These are phyloP conservation scores for Canis aureus DNA, from an alignment of 2,113 vertebrate species.

Conservation along the genomic window DNA sequence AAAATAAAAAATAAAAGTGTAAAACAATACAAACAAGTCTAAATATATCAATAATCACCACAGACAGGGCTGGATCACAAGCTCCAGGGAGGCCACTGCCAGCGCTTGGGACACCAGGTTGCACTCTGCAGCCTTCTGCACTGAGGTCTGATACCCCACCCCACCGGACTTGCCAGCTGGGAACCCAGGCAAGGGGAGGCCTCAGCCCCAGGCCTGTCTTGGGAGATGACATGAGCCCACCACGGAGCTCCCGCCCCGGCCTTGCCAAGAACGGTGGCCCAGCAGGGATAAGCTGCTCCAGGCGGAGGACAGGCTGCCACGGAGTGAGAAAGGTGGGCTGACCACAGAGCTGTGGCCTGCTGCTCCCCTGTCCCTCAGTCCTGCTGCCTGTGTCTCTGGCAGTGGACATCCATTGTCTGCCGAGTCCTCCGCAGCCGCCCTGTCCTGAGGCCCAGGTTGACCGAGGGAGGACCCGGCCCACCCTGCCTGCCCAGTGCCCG, in stretches of 20 bases:
- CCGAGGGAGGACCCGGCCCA: no score
- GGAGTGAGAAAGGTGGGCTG: background rate
- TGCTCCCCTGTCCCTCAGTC: background rate
- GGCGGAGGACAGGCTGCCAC: background rate
- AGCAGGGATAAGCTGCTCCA: background rate
- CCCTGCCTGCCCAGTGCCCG: background rate
- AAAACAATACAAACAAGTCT: background rate
- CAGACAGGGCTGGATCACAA: background rate
- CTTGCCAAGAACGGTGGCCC: background rate
- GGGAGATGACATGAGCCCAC: background rate
- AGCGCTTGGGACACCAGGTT: no score
- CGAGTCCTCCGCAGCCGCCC: background rate
- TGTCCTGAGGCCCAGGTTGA: background rate
- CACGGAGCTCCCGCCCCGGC: background rate
- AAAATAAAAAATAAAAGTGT: background rate
- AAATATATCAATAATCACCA: background rate
- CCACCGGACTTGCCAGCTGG: background rate
- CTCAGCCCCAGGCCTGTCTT: background rate
- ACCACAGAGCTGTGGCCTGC: background rate
- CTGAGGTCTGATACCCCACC: background rate
- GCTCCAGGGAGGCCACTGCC: background rate
- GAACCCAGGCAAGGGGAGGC: background rate
- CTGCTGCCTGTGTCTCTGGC: background rate
- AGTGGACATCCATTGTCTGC: background rate
- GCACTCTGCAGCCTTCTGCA: background rate